Evolutionary conservation across 2,797 vertebrate species (phyloP), one percentile per base, ranked within the genome.

Genomic region (Notolabrus celidotus): DNA sequence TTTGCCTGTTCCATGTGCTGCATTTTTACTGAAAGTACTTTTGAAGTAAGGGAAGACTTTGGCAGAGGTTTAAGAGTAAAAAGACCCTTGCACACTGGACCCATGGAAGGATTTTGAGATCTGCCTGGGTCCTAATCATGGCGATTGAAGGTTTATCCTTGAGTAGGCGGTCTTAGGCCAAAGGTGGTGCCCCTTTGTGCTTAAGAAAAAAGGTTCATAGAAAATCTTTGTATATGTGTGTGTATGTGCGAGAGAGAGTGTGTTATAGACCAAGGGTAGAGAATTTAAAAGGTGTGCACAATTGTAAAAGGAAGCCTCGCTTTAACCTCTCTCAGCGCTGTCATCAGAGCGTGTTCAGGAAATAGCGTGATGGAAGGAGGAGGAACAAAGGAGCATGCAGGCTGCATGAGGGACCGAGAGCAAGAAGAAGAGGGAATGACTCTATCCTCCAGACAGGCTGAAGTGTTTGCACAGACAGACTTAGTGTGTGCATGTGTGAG

Each of bases 291-390:
- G 50, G 29, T 51, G 36, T 75, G 54, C 59, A 36, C 43, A 49
- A 20, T 34, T 75, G 61, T 50, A 42, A 77, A 66, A 67, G 51
- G 61, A 45, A 64, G 73, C 67, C 55, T 55, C 68, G 77, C 80
- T 80, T 85, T 71, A 71, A 85, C 77, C 71, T 79, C 69, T 78
- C 74, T 83, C 77, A 69, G 45, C 67, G 56, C 77, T 79, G 79
- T 82, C 85, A 82, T 82, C 80, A 76, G 69, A 76, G 70, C 41
- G 19, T 68, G 85, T 66, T 86, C 71, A 77, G 69, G 70, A 82
- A 82, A 82, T 69, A 71, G 64, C 23, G 36, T 64, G 69, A 81
- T 73, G 54, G 72, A 81, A 75, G 61, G 74, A 81, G 77, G 47
- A 57, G 82, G 43, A 67, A 85, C 45, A 75, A 71, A 73, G 64